Percentiles rank a stretch among this genome's conserved stretches.
These are phyloP conservation scores for Schizopygopsis malacanthus DNA, from an alignment of 2,797 vertebrate species.

Conservation along the genomic window DNA sequence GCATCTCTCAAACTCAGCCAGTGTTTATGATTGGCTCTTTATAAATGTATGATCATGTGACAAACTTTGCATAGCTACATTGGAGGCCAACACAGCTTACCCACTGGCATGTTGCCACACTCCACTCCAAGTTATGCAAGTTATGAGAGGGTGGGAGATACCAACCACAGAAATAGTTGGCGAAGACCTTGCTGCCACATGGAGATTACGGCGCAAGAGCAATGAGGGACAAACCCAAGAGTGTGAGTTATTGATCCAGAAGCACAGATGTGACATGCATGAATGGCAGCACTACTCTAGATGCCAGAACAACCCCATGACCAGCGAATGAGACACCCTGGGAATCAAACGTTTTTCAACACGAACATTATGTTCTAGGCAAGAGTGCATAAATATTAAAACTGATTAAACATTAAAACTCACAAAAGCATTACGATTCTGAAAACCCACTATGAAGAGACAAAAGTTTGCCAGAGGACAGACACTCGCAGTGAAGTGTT, in stretches of 20 bases:
- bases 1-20: not conserved
- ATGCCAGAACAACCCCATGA: constrained; percentile 8
- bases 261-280: constrained; percentile 35
- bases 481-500: not conserved
- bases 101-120: not conserved
- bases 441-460: not conserved
- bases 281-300: constrained; percentile 1
- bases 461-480: not conserved
- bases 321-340: not conserved
- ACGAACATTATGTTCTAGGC: not conserved
- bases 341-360: not conserved
- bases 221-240: constrained; percentile 15
- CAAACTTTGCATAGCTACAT: not conserved
- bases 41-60: constrained; percentile 1
- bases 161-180: constrained; percentile 4
- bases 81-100: not conserved
- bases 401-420: constrained; percentile 31
- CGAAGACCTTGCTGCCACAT: not conserved
- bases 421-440: constrained; percentile 8
- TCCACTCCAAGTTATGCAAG: not conserved
- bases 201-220: constrained; percentile 1
- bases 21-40: not conserved
- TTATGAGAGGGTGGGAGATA: constrained; percentile 2
- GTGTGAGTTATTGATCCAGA: constrained; percentile 35
- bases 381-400: constrained; percentile 11